Conservation (phyloP, 2,113 vertebrate genomes). For the Cacatua alba region DNA sequence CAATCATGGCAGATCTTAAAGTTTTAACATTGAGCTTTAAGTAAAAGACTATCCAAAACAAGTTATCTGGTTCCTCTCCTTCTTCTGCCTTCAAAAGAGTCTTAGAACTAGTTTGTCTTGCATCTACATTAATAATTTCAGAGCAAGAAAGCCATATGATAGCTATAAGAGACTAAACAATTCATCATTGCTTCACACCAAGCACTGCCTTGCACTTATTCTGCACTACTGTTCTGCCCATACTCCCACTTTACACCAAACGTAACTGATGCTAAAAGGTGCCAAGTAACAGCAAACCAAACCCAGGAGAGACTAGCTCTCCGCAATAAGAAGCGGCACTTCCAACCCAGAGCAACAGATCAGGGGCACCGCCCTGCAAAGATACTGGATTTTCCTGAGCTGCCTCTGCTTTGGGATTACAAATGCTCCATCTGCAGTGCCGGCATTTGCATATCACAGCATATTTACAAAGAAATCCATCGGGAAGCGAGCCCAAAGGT, state of each 20-base stretch:
- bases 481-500: background rate
- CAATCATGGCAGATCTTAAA: background rate
- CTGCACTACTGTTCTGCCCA: background rate
- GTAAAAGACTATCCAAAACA: background rate
- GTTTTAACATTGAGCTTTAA: background rate
- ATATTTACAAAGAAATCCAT: slow-evolving; percentile 48
- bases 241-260: background rate
- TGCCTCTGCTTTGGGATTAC: background rate
- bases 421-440: background rate
- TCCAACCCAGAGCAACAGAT: background rate
- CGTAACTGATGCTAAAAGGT: background rate
- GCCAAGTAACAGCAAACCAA: background rate
- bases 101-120: slow-evolving; percentile 18
- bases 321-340: background rate
- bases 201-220: background rate
- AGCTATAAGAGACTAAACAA: background rate
- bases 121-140: background rate
- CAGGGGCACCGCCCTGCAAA: background rate
- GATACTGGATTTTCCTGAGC: slow-evolving; percentile 3
- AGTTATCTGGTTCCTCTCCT: background rate
- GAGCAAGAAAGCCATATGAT: background rate
- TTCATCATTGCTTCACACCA: background rate
- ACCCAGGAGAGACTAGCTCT: background rate
- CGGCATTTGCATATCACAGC: slow-evolving; percentile 34
- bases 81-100: background rate